Evolutionary conservation across 2,113 vertebrate species (phyloP).

Genomic region (Rhadina sibilatrix): DNA sequence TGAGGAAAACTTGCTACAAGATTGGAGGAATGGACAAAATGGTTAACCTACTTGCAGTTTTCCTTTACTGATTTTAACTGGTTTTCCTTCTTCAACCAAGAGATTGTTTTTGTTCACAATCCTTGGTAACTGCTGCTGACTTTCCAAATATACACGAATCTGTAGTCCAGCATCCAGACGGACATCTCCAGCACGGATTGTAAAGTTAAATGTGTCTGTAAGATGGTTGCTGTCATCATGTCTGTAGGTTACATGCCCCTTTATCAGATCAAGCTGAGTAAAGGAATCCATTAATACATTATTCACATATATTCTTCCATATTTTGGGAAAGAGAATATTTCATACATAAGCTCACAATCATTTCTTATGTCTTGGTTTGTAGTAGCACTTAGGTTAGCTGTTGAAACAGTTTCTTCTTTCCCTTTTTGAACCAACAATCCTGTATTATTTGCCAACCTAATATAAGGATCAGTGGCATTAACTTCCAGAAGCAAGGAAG

Average conservation of each 20-base stretch:
- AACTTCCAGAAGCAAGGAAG: constrained; percentile 83
- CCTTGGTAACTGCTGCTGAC: constrained; percentile 75
- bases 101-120: constrained; percentile 74
- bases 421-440: constrained; percentile 84
- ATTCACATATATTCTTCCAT: constrained; percentile 76
- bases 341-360: constrained; percentile 75
- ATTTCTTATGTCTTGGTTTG: constrained; percentile 85
- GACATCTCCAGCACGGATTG: constrained; percentile 71
- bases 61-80: constrained; percentile 80
- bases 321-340: constrained; percentile 71
- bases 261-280: constrained; percentile 79
- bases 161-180: constrained; percentile 65
- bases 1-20: background rate
- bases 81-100: constrained; percentile 88
- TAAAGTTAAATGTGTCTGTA: constrained; percentile 80
- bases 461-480: constrained; percentile 82
- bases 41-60: constrained; percentile 79
- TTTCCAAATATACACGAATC: constrained; percentile 81
- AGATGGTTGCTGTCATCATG: constrained; percentile 79
- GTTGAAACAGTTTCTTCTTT: constrained; percentile 67
- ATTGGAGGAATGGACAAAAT: background rate
- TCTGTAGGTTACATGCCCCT: constrained; percentile 75
- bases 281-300: constrained; percentile 68
- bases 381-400: constrained; percentile 79
- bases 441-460: constrained; percentile 80